Evolutionary conservation across 1,140 invertebrate species (phyloP), one percentile per base, ranked within the genome.

Genomic region (Chlorops oryzae): DNA sequence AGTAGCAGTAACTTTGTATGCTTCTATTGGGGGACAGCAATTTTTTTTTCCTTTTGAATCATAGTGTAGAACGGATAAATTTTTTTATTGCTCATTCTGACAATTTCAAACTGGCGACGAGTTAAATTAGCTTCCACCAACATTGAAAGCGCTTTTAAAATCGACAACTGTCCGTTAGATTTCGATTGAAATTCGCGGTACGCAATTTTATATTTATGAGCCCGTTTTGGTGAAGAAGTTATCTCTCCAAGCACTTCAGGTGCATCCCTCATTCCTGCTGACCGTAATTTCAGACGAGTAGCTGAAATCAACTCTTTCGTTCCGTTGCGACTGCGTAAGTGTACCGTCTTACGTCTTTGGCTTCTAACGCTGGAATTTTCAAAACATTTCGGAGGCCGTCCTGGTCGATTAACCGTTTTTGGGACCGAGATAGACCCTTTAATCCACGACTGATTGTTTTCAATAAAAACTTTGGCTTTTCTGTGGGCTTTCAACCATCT

Each of bases 111-210:
- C 27, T 51, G 49, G 32, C 18, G 35, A 22, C 49, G 21, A 3
- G 40, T 35, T 15, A 51, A 22, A 13, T 35, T 42, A 18, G 49
- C 49, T 44, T 51, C 49, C 9, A 51, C 42, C 20, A 51, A 51
- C 41, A 51, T 44, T 12, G 25, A 44, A 10, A 51, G 40, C n/a
- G 49, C 41, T 34, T 45, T 38, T 28, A 6, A 18, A 13, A 20
- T 12, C 18, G 38, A n/a, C 38, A 39, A 39, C 18, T 39, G 6
- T 20, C 18, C 12, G 7, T 39, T 15, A 13, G 6, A 6, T 20
- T 39, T 18, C 12, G 10, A 13, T 18, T 7, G 38, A 15, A 9
- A 6, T 7, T 39, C 18, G 18, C 7, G 7, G 15, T 12, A 12
- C 18, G 18, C 38, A 13, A 13, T 6, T 39, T 18, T 39, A 39